A percentile compares a stretch with the other conserved stretches of the same genome.
Evolutionary conservation across 2,113 vertebrate species (phyloP).

Genomic region (Okapia johnstoni): DNA sequence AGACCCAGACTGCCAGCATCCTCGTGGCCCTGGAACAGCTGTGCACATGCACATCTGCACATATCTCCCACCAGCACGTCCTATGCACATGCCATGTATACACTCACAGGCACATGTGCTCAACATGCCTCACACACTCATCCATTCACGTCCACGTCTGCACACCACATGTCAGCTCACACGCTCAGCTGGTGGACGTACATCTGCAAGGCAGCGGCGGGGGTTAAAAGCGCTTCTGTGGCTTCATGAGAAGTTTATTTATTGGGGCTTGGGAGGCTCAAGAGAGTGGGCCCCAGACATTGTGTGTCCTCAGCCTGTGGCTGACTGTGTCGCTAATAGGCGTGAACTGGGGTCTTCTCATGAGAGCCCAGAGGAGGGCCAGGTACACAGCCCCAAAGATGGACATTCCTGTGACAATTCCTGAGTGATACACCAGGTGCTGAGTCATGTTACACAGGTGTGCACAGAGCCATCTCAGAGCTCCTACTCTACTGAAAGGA

Average conservation of each 20-base stretch:
- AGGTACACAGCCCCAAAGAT: neutral
- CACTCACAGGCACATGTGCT: neutral
- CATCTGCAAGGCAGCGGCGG: accelerated
- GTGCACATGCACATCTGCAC: neutral
- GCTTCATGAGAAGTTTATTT: neutral
- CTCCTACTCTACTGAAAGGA: neutral
- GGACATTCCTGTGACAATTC: accelerated
- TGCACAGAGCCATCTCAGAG: neutral
- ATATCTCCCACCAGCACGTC: neutral
- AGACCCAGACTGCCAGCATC: neutral
- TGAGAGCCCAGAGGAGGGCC: neutral
- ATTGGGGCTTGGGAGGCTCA: neutral
- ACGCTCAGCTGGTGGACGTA: no score
- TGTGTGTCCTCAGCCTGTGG: neutral
- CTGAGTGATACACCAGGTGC: neutral
- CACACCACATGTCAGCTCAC: neutral
- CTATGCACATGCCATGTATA: no score
- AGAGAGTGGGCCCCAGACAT: neutral
- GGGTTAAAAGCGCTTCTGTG: neutral
- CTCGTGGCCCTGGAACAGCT: neutral
- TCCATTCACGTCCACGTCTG: neutral
- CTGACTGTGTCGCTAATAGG: accelerated
- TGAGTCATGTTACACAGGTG: neutral
- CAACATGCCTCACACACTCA: neutral
- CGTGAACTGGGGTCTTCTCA: neutral